Evolutionary conservation across 2,797 vertebrate species (phyloP).

Genomic region (Pelodytes ibericus): DNA sequence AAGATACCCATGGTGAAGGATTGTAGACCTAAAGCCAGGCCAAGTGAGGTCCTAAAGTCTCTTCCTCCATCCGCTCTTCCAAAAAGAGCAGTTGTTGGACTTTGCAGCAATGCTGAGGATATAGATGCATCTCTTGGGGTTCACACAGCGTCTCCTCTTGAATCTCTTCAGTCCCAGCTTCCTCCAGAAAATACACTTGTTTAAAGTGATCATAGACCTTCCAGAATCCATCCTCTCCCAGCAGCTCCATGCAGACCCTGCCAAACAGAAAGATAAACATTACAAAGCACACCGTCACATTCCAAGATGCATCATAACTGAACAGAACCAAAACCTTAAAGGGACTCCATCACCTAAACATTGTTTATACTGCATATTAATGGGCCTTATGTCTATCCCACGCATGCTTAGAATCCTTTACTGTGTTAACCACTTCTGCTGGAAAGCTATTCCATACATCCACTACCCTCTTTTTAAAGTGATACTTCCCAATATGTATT

Average conservation of each 20-base stretch:
- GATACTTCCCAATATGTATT: too few relatives aligned
- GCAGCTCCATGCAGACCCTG: conserved; percentile 34
- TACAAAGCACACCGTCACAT: too few relatives aligned
- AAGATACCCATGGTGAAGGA: too few relatives aligned
- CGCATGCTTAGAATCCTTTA: too few relatives aligned
- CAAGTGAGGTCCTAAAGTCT: not conserved
- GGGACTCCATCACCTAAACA: too few relatives aligned
- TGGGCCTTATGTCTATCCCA: too few relatives aligned
- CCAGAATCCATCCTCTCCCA: conserved; percentile 47
- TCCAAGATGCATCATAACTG: too few relatives aligned
- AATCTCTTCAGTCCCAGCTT: not conserved
- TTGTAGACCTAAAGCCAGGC: conserved; percentile 13
- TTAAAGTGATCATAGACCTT: conserved; percentile 40
- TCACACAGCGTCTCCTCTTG: conserved; percentile 10
- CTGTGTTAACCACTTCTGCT: too few relatives aligned
- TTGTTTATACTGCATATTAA: too few relatives aligned
- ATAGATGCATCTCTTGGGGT: conserved; percentile 26
- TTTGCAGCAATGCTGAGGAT: conserved; percentile 36
- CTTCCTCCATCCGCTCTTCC: conserved; percentile 32
- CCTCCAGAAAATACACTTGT: conserved; percentile 17
- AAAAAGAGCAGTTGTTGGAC: conserved; percentile 48
- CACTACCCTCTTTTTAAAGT: too few relatives aligned
- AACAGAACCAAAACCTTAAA: too few relatives aligned
- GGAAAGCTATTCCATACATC: too few relatives aligned
- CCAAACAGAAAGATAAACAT: not conserved